phyloP scores from a whole-genome alignment of 2,888 invertebrate genomes.

The Zaprionus lineosus region DNA sequence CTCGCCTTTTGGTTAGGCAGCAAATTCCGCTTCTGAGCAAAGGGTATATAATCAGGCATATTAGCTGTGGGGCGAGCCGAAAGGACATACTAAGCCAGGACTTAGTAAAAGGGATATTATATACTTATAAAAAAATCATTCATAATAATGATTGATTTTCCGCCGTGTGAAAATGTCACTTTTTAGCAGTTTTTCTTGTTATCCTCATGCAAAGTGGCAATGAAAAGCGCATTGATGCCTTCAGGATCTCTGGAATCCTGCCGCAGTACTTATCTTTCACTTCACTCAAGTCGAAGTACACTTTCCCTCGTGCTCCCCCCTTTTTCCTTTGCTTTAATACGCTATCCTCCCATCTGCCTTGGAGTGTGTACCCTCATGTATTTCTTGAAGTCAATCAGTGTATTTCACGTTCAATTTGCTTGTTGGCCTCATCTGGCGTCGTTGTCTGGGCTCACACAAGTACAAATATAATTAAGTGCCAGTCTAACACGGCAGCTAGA shows the following conservation, averaged over 20 bases:
- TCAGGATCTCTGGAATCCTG: conserved; percentile 26
- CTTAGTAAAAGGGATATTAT: too few relatives aligned
- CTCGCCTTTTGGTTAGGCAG: conserved; percentile 26
- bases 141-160: too few relatives aligned
- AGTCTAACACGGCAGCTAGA: conserved; percentile 42
- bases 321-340: background rate
- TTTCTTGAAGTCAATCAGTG: conserved; percentile 55
- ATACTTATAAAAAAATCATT: too few relatives aligned
- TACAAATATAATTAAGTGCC: conserved; percentile 70
- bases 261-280: conserved; percentile 36
- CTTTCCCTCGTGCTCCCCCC: background rate
- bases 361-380: conserved; percentile 3
- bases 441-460: conserved; percentile 45
- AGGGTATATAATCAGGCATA: too few relatives aligned
- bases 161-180: too few relatives aligned
- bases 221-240: conserved; percentile 38
- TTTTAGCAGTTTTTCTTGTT: background rate
- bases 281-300: conserved; percentile 9
- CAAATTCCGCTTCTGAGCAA: conserved; percentile 7
- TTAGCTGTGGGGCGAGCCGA: too few relatives aligned
- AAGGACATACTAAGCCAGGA: too few relatives aligned
- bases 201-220: conserved; percentile 17
- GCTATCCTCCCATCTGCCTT: background rate
- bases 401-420: conserved; percentile 72
- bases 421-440: conserved; percentile 46